A percentile compares a stretch with the other conserved stretches of the same genome.
These are phyloP conservation scores for Sepioteuthis lessoniana DNA, from an alignment of 2,888 invertebrate genomes.

Conservation along the genomic window DNA sequence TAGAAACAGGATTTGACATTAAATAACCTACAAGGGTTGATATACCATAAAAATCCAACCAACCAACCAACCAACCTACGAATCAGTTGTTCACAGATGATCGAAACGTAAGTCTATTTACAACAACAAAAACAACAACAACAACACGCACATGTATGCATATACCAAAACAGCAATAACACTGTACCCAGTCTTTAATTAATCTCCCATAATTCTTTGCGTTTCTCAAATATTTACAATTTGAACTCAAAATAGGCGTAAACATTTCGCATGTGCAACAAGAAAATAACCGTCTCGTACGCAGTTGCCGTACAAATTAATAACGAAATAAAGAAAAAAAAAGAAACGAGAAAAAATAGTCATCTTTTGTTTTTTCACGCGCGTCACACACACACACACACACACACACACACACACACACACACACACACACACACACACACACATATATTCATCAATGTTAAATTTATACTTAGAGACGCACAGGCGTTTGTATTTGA, in stretches of 20 bases:
- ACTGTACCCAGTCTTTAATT: neutral
- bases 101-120: too few relatives aligned
- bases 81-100: too few relatives aligned
- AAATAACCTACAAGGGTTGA: too few relatives aligned
- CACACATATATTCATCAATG: too few relatives aligned
- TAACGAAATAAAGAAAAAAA: neutral
- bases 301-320: neutral
- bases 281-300: neutral
- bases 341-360: too few relatives aligned
- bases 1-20: too few relatives aligned
- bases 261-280: constrained; percentile 13
- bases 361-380: neutral
- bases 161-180: neutral
- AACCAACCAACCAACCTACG: too few relatives aligned
- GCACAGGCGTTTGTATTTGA: neutral
- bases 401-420: too few relatives aligned
- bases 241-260: neutral
- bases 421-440: too few relatives aligned
- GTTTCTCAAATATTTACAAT: neutral
- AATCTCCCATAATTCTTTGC: neutral
- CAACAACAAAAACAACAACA: too few relatives aligned
- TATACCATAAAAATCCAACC: too few relatives aligned
- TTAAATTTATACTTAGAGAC: neutral
- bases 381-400: neutral
- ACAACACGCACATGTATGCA: neutral